A percentile compares a stretch with the other conserved stretches of the same genome.
Evolutionary conservation across 2,888 invertebrate genomes (phyloP).

Genomic region (Polydrusus cervinus): DNA sequence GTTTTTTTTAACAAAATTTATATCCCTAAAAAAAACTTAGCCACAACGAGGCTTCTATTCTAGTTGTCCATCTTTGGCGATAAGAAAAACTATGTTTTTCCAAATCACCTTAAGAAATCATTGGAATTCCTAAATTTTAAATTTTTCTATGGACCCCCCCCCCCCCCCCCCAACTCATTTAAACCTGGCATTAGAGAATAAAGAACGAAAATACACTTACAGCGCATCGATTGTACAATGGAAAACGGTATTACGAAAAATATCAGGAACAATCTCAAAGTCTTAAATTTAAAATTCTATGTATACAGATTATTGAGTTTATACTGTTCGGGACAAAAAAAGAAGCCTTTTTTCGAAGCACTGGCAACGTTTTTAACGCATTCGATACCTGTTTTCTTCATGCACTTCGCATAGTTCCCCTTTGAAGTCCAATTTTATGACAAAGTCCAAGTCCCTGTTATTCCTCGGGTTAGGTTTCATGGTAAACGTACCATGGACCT

Average conservation of each 20-base stretch:
- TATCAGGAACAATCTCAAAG: slow-evolving; percentile 21
- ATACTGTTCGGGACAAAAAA: slow-evolving; percentile 23
- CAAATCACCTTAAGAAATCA: too few species aligned
- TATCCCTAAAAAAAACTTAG: too few species aligned
- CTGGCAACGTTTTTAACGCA: slow-evolving; percentile 78
- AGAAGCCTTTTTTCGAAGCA: slow-evolving; percentile 30
- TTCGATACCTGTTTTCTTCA: slow-evolving; percentile 90
- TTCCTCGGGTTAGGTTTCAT: slow-evolving; percentile 98
- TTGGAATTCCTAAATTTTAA: too few species aligned
- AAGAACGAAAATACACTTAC: too few species aligned
- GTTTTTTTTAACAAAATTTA: too few species aligned
- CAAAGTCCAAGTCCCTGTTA: slow-evolving; percentile 97
- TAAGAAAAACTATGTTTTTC: too few species aligned
- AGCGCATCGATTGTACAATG: too few species aligned
- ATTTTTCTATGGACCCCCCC: too few species aligned
- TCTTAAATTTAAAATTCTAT: slow-evolving; percentile 30
- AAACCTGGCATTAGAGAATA: too few species aligned
- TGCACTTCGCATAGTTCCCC: slow-evolving; percentile 89
- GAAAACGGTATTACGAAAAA: not conserved
- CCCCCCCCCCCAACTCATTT: too few species aligned
- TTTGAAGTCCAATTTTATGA: slow-evolving; percentile 93
- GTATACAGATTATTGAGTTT: slow-evolving; percentile 20
- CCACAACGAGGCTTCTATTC: too few species aligned
- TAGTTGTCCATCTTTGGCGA: too few species aligned
- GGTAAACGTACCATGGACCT: slow-evolving; percentile 91